Evolutionary conservation across 2,797 vertebrate species (phyloP).

Genomic region (Premnoplex brunnescens): DNA sequence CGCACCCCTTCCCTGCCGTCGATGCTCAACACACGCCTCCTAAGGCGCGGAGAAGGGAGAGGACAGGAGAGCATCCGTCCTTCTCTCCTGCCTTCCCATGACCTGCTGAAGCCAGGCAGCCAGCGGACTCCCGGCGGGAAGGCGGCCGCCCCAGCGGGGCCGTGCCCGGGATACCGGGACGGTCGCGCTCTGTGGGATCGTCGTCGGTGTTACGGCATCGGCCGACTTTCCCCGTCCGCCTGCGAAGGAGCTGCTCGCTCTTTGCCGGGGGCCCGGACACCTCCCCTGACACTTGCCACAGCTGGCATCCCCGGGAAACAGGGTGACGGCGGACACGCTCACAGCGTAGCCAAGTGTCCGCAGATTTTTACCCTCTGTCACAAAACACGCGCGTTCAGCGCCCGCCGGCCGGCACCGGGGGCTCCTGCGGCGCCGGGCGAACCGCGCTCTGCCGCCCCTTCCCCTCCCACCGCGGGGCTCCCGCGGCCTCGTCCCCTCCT

Average conservation of each 20-base stretch:
- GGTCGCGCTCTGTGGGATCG: neutral
- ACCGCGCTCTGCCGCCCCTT: neutral
- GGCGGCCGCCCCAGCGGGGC: neutral
- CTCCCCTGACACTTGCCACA: neutral
- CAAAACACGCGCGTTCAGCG: neutral
- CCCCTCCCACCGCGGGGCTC: neutral
- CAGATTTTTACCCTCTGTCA: neutral
- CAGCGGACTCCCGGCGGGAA: neutral
- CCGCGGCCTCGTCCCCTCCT: neutral
- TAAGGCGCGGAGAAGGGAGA: neutral
- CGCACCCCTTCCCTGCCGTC: neutral
- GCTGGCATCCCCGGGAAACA: neutral
- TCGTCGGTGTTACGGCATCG: neutral
- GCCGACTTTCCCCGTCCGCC: neutral
- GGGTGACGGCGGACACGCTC: neutral
- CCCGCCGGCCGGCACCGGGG: neutral
- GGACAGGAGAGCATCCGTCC: neutral
- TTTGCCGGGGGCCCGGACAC: neutral
- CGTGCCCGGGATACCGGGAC: neutral
- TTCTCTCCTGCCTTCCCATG: neutral
- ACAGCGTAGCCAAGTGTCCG: rapidly evolving
- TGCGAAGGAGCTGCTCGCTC: neutral
- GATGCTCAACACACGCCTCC: neutral
- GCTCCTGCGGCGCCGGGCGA: neutral
- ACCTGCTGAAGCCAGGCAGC: neutral